Percentiles rank a stretch among this genome's conserved stretches.
Conservation (phyloP, 2,113 vertebrate species). For the Cynopterus brachyotis region DNA sequence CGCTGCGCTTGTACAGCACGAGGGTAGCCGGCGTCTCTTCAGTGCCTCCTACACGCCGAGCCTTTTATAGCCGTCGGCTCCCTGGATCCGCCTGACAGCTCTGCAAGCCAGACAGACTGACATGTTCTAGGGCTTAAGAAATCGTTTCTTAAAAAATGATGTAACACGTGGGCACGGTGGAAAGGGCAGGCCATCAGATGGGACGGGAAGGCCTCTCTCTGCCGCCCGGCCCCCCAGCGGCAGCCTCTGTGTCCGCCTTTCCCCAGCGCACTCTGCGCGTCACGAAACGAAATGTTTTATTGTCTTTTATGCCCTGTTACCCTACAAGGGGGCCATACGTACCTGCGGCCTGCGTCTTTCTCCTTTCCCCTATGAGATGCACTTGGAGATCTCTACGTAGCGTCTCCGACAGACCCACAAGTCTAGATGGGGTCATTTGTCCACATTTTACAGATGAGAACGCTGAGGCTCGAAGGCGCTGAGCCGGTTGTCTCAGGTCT, state of each 20-base stretch:
- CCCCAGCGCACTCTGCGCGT: not conserved
- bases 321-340: not conserved
- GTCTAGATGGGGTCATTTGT: not conserved
- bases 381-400: not conserved
- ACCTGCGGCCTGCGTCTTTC: not conserved
- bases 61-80: not conserved
- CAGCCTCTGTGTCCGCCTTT: not conserved
- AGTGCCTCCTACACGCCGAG: not conserved
- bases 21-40: not conserved
- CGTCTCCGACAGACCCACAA: not conserved
- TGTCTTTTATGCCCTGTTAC: not conserved
- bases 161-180: not conserved
- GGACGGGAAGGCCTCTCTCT: not conserved
- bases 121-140: not conserved
- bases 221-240: not conserved
- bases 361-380: not conserved
- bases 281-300: accelerated
- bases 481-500: not conserved
- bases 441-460: not conserved
- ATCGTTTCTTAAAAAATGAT: not conserved
- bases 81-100: not conserved
- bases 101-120: not conserved
- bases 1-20: not conserved
- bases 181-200: not conserved
- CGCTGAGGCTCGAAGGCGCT: not conserved